Base-by-base conservation (phyloP, 1,140 invertebrate species). In the Bradysia coprophila region DNA sequence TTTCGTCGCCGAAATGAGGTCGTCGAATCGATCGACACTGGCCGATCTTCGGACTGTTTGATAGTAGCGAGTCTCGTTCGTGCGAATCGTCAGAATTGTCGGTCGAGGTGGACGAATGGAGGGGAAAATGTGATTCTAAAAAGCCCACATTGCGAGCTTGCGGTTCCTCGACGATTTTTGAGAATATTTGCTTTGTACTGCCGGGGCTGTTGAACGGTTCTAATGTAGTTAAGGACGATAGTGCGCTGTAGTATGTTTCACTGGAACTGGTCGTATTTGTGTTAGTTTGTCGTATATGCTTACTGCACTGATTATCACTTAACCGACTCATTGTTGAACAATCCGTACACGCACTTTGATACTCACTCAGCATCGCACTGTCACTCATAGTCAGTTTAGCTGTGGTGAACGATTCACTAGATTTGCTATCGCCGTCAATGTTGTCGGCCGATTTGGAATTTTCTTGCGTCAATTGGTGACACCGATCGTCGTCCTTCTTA, bases 221-320 rank as follows among this genome's bases (percentile, higher is more conserved):
- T 21, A 23, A 23, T 18, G 39, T 40, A 2, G 24, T 56, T 38
- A 59, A 44, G n/a, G 57, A 60, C 8, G 57, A 58, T 24, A 48
- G 53, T 44, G 57, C 57, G 34, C 57, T 60, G 40, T 59, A 57
- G 43, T 56, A 61, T 16, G 56, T 60, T 19, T 60, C 58, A 37
- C 48, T 49, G 21, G 56, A 57, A 21, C 52, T 54, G 8, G 38
- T 47, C 23, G 40, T 45, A 3, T n/a, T 40, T 3, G 21, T 21
- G 24, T 42, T 45, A 3, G 19, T 40, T 3, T 28, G 31, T 23
- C 15, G 22, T 2, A 22, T n/a, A 6, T 45, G 33, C 8, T 46
- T 45, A 2, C 46, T 47, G 38, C 51, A 57, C 40, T 49, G 51
- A 19, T 48, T 13, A 8, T 19, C 22, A 23, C 11, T 21, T 39